These are phyloP conservation scores for Lasiurus borealis DNA, from an alignment of 2,113 vertebrate genomes.

Conservation along the genomic window DNA sequence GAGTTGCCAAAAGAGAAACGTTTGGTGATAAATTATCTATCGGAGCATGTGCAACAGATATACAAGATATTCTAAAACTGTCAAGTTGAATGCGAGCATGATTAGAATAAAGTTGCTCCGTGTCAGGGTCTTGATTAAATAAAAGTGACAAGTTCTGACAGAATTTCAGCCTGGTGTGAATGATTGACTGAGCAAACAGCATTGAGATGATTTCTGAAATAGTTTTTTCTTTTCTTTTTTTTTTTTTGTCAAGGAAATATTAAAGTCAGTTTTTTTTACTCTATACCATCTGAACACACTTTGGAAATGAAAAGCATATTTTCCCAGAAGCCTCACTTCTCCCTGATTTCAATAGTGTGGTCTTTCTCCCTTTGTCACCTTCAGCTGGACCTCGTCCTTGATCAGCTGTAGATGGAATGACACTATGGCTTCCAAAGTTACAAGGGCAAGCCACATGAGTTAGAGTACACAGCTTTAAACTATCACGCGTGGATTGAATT, in stretches of 20 bases:
- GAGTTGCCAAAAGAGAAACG: conserved; percentile 21
- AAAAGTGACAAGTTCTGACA: conserved; percentile 67
- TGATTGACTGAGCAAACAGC: conserved; percentile 22
- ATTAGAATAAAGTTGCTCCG: conserved; percentile 60
- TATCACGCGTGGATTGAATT: neutral
- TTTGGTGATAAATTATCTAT: conserved; percentile 64
- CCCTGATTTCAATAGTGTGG: neutral
- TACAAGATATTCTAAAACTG: conserved; percentile 13
- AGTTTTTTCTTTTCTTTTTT: neutral
- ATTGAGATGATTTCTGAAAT: conserved; percentile 18
- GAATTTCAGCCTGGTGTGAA: conserved; percentile 8
- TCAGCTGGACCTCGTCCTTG: neutral
- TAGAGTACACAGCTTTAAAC: neutral
- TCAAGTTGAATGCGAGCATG: conserved; percentile 41
- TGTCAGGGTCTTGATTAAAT: conserved; percentile 55
- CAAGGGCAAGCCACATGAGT: neutral
- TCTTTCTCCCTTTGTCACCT: neutral
- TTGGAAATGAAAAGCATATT: neutral
- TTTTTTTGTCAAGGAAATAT: conserved; percentile 33
- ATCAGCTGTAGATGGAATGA: neutral
- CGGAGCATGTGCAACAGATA: conserved; percentile 37
- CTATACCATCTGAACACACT: neutral
- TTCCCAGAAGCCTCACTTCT: neutral
- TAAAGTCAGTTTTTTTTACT: neutral
- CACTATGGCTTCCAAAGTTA: neutral